Conservation (phyloP, 1,140 invertebrate genomes). For the Apis dorsata region DNA sequence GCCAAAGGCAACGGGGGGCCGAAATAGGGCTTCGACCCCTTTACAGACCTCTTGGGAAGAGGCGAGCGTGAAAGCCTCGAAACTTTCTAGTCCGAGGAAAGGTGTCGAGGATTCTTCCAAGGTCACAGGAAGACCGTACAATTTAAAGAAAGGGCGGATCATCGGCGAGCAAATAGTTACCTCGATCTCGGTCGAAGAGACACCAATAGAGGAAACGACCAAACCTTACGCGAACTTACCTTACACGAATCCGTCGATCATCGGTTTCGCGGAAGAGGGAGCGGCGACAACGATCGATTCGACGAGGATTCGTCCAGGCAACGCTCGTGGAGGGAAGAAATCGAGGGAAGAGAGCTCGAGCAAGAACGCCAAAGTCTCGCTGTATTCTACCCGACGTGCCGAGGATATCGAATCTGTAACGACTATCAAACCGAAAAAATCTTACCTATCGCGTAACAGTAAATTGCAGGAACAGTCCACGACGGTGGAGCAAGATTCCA, state of each 20-base stretch:
- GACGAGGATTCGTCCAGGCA: constrained; percentile 44
- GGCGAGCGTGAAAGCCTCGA: constrained; percentile 15
- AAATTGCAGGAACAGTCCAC: not conserved
- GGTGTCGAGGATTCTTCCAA: constrained; percentile 3
- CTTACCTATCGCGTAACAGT: not conserved
- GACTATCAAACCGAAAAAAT: constrained; percentile 29
- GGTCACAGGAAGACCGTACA: not conserved
- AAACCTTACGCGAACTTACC: constrained; percentile 3
- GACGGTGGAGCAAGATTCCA: not conserved
- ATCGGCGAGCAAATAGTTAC: constrained; percentile 41
- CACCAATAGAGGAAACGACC: constrained; percentile 6
- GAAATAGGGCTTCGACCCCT: not conserved
- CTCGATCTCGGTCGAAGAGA: constrained; percentile 34
- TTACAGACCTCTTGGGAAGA: not conserved
- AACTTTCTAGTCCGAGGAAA: constrained; percentile 25
- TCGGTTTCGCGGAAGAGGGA: constrained; percentile 24
- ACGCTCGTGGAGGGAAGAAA: constrained; percentile 27
- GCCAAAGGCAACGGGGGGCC: not conserved
- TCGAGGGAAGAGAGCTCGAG: constrained; percentile 44
- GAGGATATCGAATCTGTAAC: constrained; percentile 1
- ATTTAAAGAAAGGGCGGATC: constrained; percentile 39
- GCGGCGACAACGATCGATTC: constrained; percentile 35
- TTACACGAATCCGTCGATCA: not conserved
- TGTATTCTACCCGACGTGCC: not conserved
- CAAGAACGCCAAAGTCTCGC: not conserved